Base-by-base conservation (phyloP, 2,888 invertebrate genomes). In the Apodemia mormo region DNA sequence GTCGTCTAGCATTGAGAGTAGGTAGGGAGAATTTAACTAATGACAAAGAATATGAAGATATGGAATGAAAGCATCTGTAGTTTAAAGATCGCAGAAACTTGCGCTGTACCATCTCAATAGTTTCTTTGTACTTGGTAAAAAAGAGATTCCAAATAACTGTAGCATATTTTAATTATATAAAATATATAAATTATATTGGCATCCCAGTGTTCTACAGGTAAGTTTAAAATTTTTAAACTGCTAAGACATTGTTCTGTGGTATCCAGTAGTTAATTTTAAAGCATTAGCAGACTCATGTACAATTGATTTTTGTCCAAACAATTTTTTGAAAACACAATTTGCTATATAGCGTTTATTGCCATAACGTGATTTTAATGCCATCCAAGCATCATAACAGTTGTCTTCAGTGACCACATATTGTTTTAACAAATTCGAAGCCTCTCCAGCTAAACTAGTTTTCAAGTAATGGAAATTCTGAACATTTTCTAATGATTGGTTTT, bases 171-270 rank as follows among this genome's bases (percentile, higher is more conserved):
- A n/a, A n/a, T n/a, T n/a, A n/a, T n/a, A n/a, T n/a, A n/a, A n/a
- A n/a, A n/a, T n/a, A n/a, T n/a, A 9, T 22, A 56, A 56, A 56
- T 22, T 40, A 56, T 56, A 8, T 22, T 56, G 8, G n/a, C n/a
- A 56, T 56, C 54, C 54, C 54, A 56, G 29, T 56, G 54, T 56
- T 56, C 54, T 29, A 56, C 22, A 8, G 54, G 54, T 56, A 56
- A 56, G 14, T 56, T 56, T 56, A 56, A 22, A 29, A 22, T 56
- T 56, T 56, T 56, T 56, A 56, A 22, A 29, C 54, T 56, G 14
- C 29, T 56, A 22, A 56, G 54, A 56, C 54, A 56, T 56, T 56
- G 22, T 56, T 22, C 54, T 7, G 54, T 56, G 6, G 54, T 56
- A 29, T 56, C 54, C 29, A 56, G 22, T 4, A 56, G 8, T 29